Conservation (phyloP, 2,113 vertebrate species). For the Poeciliopsis prolifica region DNA sequence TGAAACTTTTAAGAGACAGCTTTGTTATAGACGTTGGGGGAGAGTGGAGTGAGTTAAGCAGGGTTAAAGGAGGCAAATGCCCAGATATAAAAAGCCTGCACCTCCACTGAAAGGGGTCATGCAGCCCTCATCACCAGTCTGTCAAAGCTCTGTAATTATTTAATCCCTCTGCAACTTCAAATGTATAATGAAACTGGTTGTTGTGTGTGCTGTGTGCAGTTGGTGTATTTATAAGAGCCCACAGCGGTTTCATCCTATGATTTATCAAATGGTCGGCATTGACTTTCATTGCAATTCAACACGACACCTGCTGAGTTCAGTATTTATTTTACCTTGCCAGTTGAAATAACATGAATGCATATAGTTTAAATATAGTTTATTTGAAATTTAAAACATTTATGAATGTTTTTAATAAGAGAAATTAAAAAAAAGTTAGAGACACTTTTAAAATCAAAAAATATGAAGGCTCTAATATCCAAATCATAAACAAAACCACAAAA, state of each 20-base stretch:
- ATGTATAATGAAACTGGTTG: slow-evolving; percentile 64
- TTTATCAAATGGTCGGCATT: slow-evolving; percentile 20
- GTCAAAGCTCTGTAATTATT: slow-evolving; percentile 70
- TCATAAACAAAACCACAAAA: background rate
- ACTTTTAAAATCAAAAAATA: background rate
- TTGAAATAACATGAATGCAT: background rate
- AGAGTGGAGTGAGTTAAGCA: slow-evolving; percentile 28
- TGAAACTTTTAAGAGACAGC: background rate
- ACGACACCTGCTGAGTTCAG: slow-evolving; percentile 36
- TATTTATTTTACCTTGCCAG: slow-evolving; percentile 1
- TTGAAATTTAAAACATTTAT: background rate
- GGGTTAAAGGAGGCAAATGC: slow-evolving; percentile 59
- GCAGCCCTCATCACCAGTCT: slow-evolving; percentile 55
- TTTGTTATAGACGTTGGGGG: slow-evolving; percentile 28
- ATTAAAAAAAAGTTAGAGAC: background rate
- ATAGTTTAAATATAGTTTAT: background rate
- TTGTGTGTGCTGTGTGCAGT: slow-evolving; percentile 10
- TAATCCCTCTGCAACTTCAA: slow-evolving; percentile 71
- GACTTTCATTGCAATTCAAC: slow-evolving; percentile 14
- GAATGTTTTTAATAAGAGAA: background rate
- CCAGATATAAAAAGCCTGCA: slow-evolving; percentile 67
- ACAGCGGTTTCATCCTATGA: slow-evolving; percentile 36
- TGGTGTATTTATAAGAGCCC: slow-evolving; percentile 33
- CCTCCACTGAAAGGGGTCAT: slow-evolving; percentile 47
- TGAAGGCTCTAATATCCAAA: background rate